Base-by-base conservation (phyloP, 2,888 invertebrate species). In the Dryobotodes eremita region DNA sequence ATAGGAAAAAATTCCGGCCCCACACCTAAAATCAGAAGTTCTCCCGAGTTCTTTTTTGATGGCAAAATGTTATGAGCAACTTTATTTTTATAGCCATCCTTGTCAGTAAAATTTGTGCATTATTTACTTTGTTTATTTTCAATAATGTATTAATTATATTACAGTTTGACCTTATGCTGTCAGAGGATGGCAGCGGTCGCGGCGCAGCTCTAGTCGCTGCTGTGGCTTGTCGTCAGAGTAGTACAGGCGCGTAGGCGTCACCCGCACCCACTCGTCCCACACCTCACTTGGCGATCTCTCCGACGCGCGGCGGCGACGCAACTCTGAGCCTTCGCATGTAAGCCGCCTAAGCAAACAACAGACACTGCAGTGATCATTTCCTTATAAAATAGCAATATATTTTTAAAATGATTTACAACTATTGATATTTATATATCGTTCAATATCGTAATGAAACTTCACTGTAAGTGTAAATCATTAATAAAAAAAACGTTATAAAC, bases 131-230 rank as follows among this genome's bases (percentile, higher is more conserved):
- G 1, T 23, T 26, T 48, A 31, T 46, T 36, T 57, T 59, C 1
- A 66, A 31, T 23, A 20, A 61, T 26, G 1, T 68, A 20, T 68
- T n/a, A 61, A 69, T 78, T 81, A 86, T 90, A 65, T 97, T 97
- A 17, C 97, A 99, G 98, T 99, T 99, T 94, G 98, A 99, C 94
- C 97, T 99, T 90, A 99, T 99, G 99, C 96, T 99, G 77, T 99
- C 99, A 1, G 99, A 99, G 94, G 99, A 99, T 94, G 99, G 99
- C 72, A 99, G 99, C 91, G 99, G 99, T n/a, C 98, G 99, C 91
- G 99, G 99, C 50, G 99, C 99, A 73, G 99, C 99, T 80, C 96
- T 99, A 75, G 99, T 99, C 23, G 99, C 99, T n/a, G 99, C 99
- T 17, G 99, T 99, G 59, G 98, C 98, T 66, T 98, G 98, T 89